Base-by-base conservation (phyloP, 2,888 invertebrate genomes). In the Platycnemis pennipes region DNA sequence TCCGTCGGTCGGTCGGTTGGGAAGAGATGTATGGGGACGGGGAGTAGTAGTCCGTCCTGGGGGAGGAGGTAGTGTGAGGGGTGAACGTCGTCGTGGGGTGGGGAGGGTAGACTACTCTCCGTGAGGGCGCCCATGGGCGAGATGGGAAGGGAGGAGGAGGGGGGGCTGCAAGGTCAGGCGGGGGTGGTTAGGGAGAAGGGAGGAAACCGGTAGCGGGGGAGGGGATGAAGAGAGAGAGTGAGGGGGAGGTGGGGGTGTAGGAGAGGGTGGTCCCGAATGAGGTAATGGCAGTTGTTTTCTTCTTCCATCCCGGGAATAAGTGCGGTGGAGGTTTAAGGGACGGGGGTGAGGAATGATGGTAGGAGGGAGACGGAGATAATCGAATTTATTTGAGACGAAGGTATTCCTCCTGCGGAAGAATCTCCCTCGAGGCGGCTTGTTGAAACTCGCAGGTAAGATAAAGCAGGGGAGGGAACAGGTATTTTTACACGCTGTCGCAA, bases 321-420 rank as follows among this genome's bases (percentile, higher is more conserved):
- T 86, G 86, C 86, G 86, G 42, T 44, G 86, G 86, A 22, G 86
- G 86, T 89, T 89, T 88, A 46, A 45, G 88, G 37, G 49, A 53
- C 26, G 42, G n/a, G 86, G 86, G 86, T 22, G 44, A 89, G 53
- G 53, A 49, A 89, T 37, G 88, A 53, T 89, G 88, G 88, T 53
- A 89, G 31, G 19, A 37, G 88, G 53, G 37, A 31, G 53, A 89
- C 19, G 26, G 88, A 89, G 88, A 89, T 89, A 89, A 89, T 89
- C 88, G 88, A 89, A 89, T 89, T 89, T 89, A 89, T 89, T 89
- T 89, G 53, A 88, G 86, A 22, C 26, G n/a, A 86, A 44, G 49
- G 88, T 45, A 63, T 63, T 63, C 49, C 31, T 49, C 88, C 88
- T 88, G 1, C 31, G 37, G 26, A 19, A 53, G 53, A 53, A 89